A percentile compares a stretch with the other conserved stretches of the same genome.
Conservation (phyloP, 2,113 vertebrate species). For the Gobiocypris rarus region DNA sequence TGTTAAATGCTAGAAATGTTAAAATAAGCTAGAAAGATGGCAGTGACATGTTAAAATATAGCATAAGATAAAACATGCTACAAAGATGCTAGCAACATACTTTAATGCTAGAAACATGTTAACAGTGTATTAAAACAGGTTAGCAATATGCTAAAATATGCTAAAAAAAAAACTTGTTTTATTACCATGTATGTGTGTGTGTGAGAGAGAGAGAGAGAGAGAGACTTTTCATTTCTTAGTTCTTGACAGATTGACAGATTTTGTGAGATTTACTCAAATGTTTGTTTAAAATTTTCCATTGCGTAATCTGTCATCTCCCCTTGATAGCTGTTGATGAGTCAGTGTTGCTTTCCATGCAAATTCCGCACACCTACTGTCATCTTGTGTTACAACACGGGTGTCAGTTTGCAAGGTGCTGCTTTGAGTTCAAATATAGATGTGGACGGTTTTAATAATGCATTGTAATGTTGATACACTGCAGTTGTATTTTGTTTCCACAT, state of each 20-base stretch:
- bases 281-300: not conserved
- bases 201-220: no score
- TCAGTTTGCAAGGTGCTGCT: not conserved
- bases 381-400: not conserved
- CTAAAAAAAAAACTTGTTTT: no score
- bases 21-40: not conserved
- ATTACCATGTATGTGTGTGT: not conserved
- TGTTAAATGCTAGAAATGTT: not conserved
- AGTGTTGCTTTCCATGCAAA: not conserved
- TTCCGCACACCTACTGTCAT: not conserved
- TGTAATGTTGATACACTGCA: not conserved
- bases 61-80: not conserved
- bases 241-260: not conserved
- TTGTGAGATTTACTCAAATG: not conserved
- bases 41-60: not conserved
- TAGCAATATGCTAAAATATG: no score
- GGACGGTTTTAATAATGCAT: not conserved
- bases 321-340: not conserved
- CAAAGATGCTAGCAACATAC: no score
- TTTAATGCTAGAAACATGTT: no score
- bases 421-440: slow-evolving; percentile 16
- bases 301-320: not conserved
- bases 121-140: no score
- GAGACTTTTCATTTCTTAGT: no score
- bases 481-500: no score